Evolutionary conservation across 2,888 invertebrate species (phyloP).

Genomic region (Phyto melanocephala): DNA sequence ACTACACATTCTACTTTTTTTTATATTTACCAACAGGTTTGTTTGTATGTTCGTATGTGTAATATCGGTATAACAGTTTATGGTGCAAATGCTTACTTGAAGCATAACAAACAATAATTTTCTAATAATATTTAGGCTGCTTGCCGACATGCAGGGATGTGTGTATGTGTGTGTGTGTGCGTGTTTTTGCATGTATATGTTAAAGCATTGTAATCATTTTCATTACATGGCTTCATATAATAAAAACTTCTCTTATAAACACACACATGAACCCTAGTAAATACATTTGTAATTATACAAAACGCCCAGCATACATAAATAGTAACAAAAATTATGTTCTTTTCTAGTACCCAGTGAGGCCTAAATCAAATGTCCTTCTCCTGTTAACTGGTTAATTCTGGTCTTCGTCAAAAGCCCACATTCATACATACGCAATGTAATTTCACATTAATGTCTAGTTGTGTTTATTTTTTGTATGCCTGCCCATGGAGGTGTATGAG

Average conservation of each 20-base stretch:
- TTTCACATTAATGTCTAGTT: neutral
- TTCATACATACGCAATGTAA: neutral
- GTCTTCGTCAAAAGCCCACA: constrained; percentile 14
- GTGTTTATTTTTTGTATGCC: constrained; percentile 13
- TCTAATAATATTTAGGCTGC: constrained; percentile 2
- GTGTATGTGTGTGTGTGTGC: no score
- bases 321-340: neutral
- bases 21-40: neutral
- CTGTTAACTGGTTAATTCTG: constrained; percentile 14
- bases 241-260: constrained; percentile 2
- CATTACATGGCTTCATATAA: constrained; percentile 10
- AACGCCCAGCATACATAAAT: neutral
- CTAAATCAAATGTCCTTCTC: neutral
- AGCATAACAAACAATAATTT: neutral
- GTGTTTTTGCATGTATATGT: no score
- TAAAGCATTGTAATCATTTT: constrained; percentile 21
- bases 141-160: no score
- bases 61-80: constrained; percentile 13
- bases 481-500: neutral
- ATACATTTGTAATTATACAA: constrained; percentile 40
- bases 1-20: neutral
- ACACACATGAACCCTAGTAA: neutral
- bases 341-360: neutral
- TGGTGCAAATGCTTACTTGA: constrained; percentile 10
- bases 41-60: no score